Evolutionary conservation across 2,888 invertebrate genomes (phyloP).

Genomic region (Lypha dubia): DNA sequence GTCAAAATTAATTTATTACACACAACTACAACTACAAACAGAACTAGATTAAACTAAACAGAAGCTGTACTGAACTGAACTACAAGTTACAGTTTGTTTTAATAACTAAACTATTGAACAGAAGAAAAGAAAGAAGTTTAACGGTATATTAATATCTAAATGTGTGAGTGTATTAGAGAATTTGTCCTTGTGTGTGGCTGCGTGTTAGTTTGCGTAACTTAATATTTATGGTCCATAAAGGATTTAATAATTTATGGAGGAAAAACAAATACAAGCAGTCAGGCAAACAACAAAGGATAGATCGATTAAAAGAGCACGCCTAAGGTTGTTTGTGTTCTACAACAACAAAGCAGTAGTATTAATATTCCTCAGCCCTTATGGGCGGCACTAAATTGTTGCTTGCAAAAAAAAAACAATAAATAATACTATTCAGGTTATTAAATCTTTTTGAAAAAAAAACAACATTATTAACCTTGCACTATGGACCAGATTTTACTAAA

Average conservation of each 20-base stretch:
- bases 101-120: conserved; percentile 11
- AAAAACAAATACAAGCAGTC: conserved; percentile 31
- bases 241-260: conserved; percentile 67
- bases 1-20: conserved; percentile 69
- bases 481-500: too few relatives aligned
- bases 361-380: background rate
- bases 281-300: conserved; percentile 18
- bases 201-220: conserved; percentile 17
- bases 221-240: conserved; percentile 68
- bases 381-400: background rate
- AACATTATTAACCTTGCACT: background rate
- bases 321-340: background rate
- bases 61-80: background rate
- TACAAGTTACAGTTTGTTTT: conserved; percentile 4
- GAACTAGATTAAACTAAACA: background rate
- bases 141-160: conserved; percentile 12
- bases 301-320: conserved; percentile 26
- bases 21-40: background rate
- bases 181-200: background rate
- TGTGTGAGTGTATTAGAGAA: conserved; percentile 10
- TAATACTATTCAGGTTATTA: too few relatives aligned
- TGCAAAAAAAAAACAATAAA: too few relatives aligned
- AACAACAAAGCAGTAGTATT: background rate
- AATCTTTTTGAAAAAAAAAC: too few relatives aligned
- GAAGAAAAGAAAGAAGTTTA: background rate